Conservation (phyloP, 2,113 vertebrate genomes). For the Scalopus aquaticus region DNA sequence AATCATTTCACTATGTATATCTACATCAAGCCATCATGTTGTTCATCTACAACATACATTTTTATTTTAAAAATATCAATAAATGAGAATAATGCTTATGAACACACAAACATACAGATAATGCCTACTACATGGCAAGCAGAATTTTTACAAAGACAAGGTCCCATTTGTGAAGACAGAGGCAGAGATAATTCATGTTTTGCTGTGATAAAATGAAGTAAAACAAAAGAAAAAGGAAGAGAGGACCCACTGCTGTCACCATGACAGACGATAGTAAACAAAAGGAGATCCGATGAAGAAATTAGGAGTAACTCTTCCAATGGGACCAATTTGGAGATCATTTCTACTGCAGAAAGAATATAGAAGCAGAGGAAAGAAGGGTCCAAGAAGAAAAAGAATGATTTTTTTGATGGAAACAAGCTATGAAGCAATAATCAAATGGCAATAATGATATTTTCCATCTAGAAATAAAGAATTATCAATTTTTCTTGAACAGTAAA, state of each 20-base stretch:
- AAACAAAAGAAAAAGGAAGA: not conserved
- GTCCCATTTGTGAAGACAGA: not conserved
- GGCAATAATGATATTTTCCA: not conserved
- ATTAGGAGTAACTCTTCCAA: rapidly evolving
- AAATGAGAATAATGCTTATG: not conserved
- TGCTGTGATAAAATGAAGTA: not conserved
- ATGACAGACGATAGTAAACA: not conserved
- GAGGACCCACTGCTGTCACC: not conserved
- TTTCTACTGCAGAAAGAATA: not conserved
- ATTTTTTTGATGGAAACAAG: not conserved
- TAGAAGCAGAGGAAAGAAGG: not conserved
- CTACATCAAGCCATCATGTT: not conserved
- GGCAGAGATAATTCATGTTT: not conserved
- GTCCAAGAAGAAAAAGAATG: not conserved
- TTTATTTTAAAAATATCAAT: not conserved
- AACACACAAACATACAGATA: rapidly evolving
- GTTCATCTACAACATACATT: not conserved
- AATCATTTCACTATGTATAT: not conserved
- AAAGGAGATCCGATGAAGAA: not conserved
- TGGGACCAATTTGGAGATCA: not conserved
- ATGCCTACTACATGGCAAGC: not conserved
- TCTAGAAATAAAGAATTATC: not conserved
- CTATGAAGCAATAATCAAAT: not conserved
- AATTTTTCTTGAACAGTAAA: not conserved
- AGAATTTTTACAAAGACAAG: not conserved